Base-by-base conservation (phyloP, 1,140 invertebrate species). In the Phenacoccus solenopsis region DNA sequence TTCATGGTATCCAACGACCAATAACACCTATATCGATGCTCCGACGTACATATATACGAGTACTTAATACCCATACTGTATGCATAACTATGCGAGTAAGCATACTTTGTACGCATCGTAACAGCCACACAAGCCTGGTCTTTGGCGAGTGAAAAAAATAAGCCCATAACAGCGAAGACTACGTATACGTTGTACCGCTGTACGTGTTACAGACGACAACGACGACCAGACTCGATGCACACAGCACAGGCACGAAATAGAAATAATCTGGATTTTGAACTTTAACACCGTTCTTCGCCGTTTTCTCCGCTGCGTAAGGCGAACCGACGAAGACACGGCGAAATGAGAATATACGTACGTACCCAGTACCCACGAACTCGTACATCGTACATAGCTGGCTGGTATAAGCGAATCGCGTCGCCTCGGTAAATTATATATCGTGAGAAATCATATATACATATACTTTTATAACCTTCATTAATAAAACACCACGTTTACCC, bases 221-320 rank as follows among this genome's bases (percentile, higher is more conserved):
- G n/a, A n/a, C n/a, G n/a, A n/a, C n/a, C 30, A 32, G 5, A 32
- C 30, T 5, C 5, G 30, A 7, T 13, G 38, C 4, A n/a, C 5
- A 49, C 38, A 49, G 12, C 13, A n/a, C 5, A 10, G 38, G 38
- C 38, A 49, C 38, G 38, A 49, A 64, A 64, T 24, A 64, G 12
- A 64, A 64, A 64, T 64, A 64, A 64, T 64, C 59, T 64, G 59
- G 59, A 64, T 64, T 64, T 64, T 64, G 59, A 64, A 64, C 59
- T 64, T 64, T 64, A 49, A 49, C 38, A 49, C 20, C 16, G 5
- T 2, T 5, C n/a, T 49, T 49, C 38, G 5, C 16, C 38, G 4
- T 3, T 49, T 5, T 49, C 38, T 49, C 38, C 3, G 12, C 13
- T 13, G 30, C n/a, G 30, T 32, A 32, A 32, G 5, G 30, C 13